Percentiles rank a stretch among this genome's conserved stretches.
Conservation (phyloP, 2,888 invertebrate species). For the Alloscopus bannaensis region DNA sequence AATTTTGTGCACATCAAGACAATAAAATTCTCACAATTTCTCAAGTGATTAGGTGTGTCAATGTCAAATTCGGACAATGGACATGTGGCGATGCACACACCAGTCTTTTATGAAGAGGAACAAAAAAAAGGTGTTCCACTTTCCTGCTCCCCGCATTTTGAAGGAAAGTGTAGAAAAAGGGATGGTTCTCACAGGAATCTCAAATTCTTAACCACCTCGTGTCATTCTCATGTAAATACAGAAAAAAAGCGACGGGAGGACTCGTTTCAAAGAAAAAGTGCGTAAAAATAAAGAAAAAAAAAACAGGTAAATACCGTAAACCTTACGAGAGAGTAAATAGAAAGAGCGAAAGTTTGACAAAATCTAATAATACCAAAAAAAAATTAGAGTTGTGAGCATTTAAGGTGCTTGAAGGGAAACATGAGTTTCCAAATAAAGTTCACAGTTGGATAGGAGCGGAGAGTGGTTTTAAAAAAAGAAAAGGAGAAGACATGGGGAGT, state of each 20-base stretch:
- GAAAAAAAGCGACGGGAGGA: background rate
- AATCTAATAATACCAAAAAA: too few species aligned
- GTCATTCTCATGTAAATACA: background rate
- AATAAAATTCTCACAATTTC: background rate
- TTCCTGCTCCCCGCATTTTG: background rate
- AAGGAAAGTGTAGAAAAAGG: background rate
- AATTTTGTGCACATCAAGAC: background rate
- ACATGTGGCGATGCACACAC: background rate
- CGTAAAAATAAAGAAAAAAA: constrained; percentile 1
- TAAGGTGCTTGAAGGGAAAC: too few species aligned
- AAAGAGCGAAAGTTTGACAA: too few species aligned
- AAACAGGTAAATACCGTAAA: too few species aligned
- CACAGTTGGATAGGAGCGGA: too few species aligned
- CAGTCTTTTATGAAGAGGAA: background rate
- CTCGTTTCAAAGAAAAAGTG: background rate
- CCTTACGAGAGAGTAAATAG: too few species aligned
- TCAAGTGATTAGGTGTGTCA: constrained; percentile 27
- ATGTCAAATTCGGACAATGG: constrained; percentile 17
- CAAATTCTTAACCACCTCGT: too few species aligned
- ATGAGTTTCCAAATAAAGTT: too few species aligned
- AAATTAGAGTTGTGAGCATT: too few species aligned
- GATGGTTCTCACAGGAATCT: too few species aligned
- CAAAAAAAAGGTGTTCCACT: constrained; percentile 16
- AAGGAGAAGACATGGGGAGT: too few species aligned
- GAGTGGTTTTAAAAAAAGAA: too few species aligned